Conservation (phyloP, 2,113 vertebrate genomes). For the Tachycineta bicolor region DNA sequence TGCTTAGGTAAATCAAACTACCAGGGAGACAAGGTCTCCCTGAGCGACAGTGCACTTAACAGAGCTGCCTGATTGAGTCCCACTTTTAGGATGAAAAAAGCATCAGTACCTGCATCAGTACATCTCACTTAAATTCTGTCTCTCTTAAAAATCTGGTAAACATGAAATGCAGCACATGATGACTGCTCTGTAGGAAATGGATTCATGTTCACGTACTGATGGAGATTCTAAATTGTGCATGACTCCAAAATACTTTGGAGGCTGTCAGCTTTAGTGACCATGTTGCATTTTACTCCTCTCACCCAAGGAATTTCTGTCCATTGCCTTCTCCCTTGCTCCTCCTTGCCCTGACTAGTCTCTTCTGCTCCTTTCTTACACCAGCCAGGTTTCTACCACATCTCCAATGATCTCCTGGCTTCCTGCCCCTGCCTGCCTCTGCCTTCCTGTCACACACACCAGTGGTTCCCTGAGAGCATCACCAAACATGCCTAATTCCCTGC, state of each 20-base stretch:
- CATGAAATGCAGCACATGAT: not conserved
- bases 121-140: not conserved
- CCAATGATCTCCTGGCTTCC: not conserved
- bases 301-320: not conserved
- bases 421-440: not conserved
- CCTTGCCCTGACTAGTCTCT: not conserved
- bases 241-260: not conserved
- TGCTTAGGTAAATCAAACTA: conserved; percentile 30
- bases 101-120: not conserved
- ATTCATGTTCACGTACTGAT: not conserved
- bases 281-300: not conserved
- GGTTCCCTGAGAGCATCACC: not conserved
- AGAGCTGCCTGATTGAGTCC: not conserved
- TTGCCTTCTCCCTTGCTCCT: not conserved
- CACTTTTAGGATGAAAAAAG: not conserved
- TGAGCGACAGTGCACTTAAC: not conserved
- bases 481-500: not conserved
- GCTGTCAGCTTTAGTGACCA: not conserved
- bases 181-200: not conserved
- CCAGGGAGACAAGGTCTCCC: not conserved
- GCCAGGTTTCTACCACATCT: not conserved
- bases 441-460: not conserved
- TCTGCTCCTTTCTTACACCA: not conserved
- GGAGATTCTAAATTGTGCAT: not conserved
- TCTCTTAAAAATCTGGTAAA: not conserved